Conservation (phyloP, 2,888 invertebrate genomes). For the Adelphocoris suturalis region DNA sequence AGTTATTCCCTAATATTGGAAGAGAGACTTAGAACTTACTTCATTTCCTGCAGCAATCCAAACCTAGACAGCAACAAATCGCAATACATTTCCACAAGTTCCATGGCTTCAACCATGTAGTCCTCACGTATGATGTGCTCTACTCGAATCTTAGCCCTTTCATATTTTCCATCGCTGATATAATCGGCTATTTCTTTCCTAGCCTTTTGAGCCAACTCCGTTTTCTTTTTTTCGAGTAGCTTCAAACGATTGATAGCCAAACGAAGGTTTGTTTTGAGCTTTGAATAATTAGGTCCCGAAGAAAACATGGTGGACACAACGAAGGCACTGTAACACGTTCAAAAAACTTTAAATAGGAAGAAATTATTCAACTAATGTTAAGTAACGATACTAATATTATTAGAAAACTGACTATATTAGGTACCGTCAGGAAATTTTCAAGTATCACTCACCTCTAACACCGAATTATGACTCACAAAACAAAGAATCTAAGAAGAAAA, state of each 20-base stretch:
- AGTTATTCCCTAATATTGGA: no score
- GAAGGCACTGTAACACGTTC: constrained; percentile 8
- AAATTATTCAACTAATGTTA: background rate
- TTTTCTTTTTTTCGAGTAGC: constrained; percentile 97
- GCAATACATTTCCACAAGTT: constrained; percentile 99
- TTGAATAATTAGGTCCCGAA: constrained; percentile 94
- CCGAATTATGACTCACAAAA: constrained; percentile 19
- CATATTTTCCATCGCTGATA: constrained; percentile 89
- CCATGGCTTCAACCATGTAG: constrained; percentile 99
- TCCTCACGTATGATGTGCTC: constrained; percentile 99
- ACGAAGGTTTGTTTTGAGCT: constrained; percentile 96
- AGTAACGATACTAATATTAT: background rate
- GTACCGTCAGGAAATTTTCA: background rate
- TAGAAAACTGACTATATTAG: background rate
- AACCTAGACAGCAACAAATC: constrained; percentile 97
- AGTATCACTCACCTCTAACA: background rate
- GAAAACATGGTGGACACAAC: constrained; percentile 86
- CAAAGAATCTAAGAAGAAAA: background rate
- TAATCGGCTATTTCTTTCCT: constrained; percentile 98
- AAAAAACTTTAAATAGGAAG: no score
- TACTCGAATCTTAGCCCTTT: constrained; percentile 96
- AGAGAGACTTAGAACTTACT: constrained; percentile 81
- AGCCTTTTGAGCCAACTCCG: constrained; percentile 96
- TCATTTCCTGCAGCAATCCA: constrained; percentile 97
- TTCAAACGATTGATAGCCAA: constrained; percentile 96